Evolutionary conservation across 1,140 invertebrate genomes (phyloP), one percentile per base, ranked within the genome.

Genomic region (Mya arenaria): DNA sequence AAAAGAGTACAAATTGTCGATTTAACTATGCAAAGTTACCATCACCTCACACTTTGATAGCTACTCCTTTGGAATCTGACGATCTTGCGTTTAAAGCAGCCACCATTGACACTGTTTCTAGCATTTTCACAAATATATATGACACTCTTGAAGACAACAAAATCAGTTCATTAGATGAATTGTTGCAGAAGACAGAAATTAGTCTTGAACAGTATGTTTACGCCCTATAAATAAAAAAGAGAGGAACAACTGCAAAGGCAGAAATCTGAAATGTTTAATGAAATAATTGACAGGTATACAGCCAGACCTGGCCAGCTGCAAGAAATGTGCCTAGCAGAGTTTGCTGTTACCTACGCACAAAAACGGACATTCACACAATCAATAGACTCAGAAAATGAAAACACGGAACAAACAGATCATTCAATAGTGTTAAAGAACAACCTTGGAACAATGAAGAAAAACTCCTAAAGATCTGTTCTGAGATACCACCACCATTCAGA

Each of bases 211-310:
- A 80, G n/a, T 80, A 80, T 32, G 58, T 39, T 2, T 44, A 55
- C 44, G 55, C 36, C 30, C 30, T 71, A 19, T 37, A 28, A 32
- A 17, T 71, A 69, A 41, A 48, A 39, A 69, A 80, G 41, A 55
- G 65, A 39, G 65, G 65, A 4, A 80, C 39, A 71, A 58, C 28
- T 69, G 25, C 34, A 74, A 75, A 44, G 75, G 34, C 41, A 63
- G 44, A 56, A 44, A 60, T 1, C 19, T 32, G 58, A 83, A 65
- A 62, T 68, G 30, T 15, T 60, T 13, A 75, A 37, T 4, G 77
- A 83, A 30, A 75, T 84, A 23, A 65, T 84, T 52, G 83, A 80
- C 37, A 73, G 55, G 44, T 84, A 84, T 65, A 17, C 65, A 73
- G 60, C 39, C 25, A 56, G 83, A 74, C 66, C 75, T 28, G 15